phyloP scores from a whole-genome alignment of 2,113 vertebrate genomes.

The Petrocephalus microphthalmus region DNA sequence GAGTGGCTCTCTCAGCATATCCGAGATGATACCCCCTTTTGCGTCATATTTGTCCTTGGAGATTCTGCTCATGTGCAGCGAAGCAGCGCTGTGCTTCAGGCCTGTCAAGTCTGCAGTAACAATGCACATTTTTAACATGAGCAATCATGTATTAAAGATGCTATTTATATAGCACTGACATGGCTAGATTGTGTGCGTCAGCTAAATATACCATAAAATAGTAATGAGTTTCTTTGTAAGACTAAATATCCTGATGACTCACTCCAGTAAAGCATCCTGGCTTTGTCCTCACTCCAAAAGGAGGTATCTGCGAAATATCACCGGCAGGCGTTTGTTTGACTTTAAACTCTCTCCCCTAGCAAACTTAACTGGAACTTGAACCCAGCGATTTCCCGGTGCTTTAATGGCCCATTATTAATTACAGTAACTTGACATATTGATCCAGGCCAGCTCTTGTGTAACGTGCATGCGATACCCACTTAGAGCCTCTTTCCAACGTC shows the following conservation, averaged over 20 bases:
- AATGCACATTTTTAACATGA: not conserved
- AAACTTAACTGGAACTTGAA: not conserved
- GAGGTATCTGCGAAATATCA: not conserved
- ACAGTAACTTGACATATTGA: constrained; percentile 1
- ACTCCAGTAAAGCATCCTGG: not conserved
- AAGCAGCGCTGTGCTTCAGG: not conserved
- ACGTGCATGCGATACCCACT: not conserved
- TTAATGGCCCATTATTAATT: not conserved
- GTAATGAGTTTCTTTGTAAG: not conserved
- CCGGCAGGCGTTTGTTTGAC: not conserved
- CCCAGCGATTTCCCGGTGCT: not conserved
- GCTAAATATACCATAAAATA: not conserved
- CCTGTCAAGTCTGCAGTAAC: not conserved
- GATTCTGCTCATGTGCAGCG: not conserved
- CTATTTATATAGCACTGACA: not conserved
- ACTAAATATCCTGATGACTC: constrained; percentile 1
- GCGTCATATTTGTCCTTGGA: not conserved
- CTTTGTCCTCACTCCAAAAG: not conserved
- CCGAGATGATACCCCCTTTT: not conserved
- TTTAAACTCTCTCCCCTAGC: not conserved
- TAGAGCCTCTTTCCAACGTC: not conserved
- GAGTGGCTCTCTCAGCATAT: not conserved
- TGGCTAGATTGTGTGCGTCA: not conserved
- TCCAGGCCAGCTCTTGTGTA: not conserved
- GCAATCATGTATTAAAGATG: not conserved